phyloP scores from a whole-genome alignment of 2,888 invertebrate species.

The Masnerella sp. region DNA sequence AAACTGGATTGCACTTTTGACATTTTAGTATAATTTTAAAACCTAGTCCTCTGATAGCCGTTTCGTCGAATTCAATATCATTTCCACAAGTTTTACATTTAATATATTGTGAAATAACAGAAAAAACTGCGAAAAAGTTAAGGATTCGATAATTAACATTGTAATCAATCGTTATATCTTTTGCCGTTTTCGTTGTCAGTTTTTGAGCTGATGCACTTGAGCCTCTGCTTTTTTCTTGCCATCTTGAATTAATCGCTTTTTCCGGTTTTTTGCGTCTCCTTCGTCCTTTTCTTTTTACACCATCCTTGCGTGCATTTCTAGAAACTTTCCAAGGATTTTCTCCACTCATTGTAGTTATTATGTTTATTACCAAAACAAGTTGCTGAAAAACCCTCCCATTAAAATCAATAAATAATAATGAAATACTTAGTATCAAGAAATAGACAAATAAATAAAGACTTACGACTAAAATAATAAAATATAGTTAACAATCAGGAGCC shows the following conservation, averaged over 20 bases:
- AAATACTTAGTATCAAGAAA: too few species aligned
- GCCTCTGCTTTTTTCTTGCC: slow-evolving; percentile 1
- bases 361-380: background rate
- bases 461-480: background rate
- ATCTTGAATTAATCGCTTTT: background rate
- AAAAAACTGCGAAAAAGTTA: slow-evolving; percentile 60
- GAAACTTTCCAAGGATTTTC: slow-evolving; percentile 3
- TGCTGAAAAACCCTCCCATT: too few species aligned
- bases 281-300: slow-evolving; percentile 12
- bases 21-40: slow-evolving; percentile 39
- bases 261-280: background rate
- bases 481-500: background rate
- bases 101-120: slow-evolving; percentile 52
- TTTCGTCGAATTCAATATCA: slow-evolving; percentile 27
- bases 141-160: slow-evolving; percentile 45
- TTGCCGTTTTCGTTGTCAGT: background rate
- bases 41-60: slow-evolving; percentile 23
- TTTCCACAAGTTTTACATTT: slow-evolving; percentile 59
- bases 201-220: slow-evolving; percentile 7
- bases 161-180: background rate
- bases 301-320: background rate
- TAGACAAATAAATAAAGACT: too few species aligned
- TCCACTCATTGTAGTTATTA: background rate
- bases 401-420: too few species aligned
- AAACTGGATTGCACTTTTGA: slow-evolving; percentile 8